Percentiles rank a stretch among this genome's conserved stretches.
phyloP scores from a whole-genome alignment of 2,888 invertebrate species.

The Encarsia formosa region DNA sequence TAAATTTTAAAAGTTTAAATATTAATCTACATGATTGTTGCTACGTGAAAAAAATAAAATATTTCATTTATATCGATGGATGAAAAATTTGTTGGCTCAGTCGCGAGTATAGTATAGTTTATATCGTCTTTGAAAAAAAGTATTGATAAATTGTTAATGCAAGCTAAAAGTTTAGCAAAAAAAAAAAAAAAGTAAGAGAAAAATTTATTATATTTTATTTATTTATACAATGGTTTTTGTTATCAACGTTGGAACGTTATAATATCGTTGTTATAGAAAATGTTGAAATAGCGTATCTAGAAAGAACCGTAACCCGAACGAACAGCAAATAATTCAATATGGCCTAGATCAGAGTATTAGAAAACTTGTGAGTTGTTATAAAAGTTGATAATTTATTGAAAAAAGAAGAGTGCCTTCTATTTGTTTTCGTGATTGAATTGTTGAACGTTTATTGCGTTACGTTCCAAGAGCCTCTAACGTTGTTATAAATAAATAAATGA shows the following conservation, averaged over 20 bases:
- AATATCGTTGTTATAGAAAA: too few relatives aligned
- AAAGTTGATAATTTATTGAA: constrained; percentile 44
- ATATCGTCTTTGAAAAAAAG: constrained; percentile 37
- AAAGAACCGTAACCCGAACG: too few relatives aligned
- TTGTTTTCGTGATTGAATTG: constrained; percentile 50
- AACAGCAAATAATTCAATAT: constrained; percentile 32
- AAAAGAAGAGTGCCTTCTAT: constrained; percentile 51
- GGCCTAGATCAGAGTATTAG: constrained; percentile 30
- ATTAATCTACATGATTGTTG: constrained; percentile 48
- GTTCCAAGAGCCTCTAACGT: constrained; percentile 50
- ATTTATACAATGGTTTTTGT: too few relatives aligned
- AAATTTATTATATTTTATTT: too few relatives aligned
- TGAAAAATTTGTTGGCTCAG: constrained; percentile 45
- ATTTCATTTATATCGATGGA: constrained; percentile 45
- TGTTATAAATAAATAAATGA: constrained; percentile 36
- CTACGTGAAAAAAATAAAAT: constrained; percentile 41
- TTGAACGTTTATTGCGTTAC: constrained; percentile 50
- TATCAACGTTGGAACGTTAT: constrained; percentile 12
- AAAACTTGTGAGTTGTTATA: constrained; percentile 35
- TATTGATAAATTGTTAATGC: constrained; percentile 26
- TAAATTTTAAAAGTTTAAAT: constrained; percentile 47
- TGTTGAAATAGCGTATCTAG: constrained; percentile 12
- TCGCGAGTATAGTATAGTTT: constrained; percentile 45
- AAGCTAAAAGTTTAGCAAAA: constrained; percentile 22
- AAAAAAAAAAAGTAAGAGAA: too few relatives aligned